Evolutionary conservation across 2,113 vertebrate species (phyloP).

Genomic region (Heteronetta atricapilla): DNA sequence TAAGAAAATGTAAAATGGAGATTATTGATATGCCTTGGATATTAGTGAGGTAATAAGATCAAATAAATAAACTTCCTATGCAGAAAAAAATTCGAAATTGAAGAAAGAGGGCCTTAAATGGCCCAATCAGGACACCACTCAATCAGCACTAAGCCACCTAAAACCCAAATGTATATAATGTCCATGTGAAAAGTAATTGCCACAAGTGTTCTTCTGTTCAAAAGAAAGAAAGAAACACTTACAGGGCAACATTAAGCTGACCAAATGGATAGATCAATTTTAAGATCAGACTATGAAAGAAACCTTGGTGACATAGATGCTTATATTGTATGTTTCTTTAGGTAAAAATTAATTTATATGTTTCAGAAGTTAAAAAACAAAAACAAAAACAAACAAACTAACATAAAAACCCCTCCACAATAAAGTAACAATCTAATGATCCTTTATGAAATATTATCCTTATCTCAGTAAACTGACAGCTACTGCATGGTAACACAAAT

Average conservation of each 20-base stretch:
- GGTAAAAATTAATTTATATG: not conserved
- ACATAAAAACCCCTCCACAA: too few relatives aligned
- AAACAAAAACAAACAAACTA: too few relatives aligned
- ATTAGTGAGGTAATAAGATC: not conserved
- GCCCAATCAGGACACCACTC: not conserved
- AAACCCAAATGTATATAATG: not conserved
- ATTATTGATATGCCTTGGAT: not conserved
- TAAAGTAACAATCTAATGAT: not conserved
- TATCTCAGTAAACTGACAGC: not conserved
- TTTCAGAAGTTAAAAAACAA: not conserved
- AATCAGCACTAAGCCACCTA: not conserved
- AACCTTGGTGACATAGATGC: accelerated
- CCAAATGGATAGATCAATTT: not conserved
- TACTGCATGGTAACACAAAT: not conserved
- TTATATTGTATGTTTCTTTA: not conserved
- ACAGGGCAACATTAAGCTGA: not conserved
- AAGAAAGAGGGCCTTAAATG: not conserved
- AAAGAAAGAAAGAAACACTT: not conserved
- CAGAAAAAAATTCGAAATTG: not conserved
- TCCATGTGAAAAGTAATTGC: not conserved
- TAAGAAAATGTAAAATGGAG: not conserved
- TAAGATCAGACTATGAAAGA: not conserved
- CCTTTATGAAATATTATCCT: not conserved
- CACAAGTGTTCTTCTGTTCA: not conserved
- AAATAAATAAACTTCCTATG: not conserved